phyloP scores from a whole-genome alignment of 1,140 invertebrate genomes.

The Diuraphis noxia region DNA sequence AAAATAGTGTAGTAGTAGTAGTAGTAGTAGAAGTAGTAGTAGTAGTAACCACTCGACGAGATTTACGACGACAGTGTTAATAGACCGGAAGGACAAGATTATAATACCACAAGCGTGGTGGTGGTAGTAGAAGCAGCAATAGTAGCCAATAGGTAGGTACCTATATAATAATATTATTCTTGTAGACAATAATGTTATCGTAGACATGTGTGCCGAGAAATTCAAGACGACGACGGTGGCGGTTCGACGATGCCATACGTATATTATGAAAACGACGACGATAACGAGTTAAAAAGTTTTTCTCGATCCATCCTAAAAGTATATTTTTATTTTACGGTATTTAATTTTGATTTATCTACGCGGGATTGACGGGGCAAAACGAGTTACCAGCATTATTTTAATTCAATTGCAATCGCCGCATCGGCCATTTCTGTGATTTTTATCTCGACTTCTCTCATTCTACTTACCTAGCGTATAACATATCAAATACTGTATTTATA shows the following conservation, averaged over 20 bases:
- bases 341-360: neutral
- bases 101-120: neutral
- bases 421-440: neutral
- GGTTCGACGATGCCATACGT: too few species aligned
- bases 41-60: conserved; percentile 9
- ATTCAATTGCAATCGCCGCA: neutral
- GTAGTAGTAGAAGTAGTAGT: neutral
- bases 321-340: neutral
- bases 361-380: neutral
- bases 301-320: neutral
- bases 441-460: neutral
- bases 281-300: conserved; percentile 1
- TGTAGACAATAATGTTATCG: neutral
- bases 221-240: neutral
- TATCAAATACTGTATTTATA: neutral
- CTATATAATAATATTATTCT: neutral
- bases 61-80: conserved; percentile 40
- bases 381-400: neutral
- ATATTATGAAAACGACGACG: neutral
- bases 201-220: neutral
- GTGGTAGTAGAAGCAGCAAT: neutral
- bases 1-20: neutral
- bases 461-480: neutral
- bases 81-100: conserved; percentile 34
- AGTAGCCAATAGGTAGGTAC: neutral